These are phyloP conservation scores for Junco hyemalis DNA, from an alignment of 2,113 vertebrate species.

Conservation along the genomic window DNA sequence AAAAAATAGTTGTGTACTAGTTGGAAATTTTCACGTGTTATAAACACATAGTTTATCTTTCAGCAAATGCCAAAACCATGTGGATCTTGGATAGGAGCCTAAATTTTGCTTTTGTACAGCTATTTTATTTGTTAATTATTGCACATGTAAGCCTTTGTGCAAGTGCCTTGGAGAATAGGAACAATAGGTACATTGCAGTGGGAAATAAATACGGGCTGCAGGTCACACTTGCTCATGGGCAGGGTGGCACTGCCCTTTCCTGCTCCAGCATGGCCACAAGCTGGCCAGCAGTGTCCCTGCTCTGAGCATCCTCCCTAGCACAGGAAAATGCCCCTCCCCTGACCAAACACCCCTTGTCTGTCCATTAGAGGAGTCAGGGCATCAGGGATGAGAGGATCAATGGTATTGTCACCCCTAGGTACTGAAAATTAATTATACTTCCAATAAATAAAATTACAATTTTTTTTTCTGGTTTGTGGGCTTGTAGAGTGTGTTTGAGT, in stretches of 20 bases:
- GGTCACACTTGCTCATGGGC: background rate
- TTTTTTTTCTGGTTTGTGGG: slow-evolving; percentile 19
- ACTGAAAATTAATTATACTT: background rate
- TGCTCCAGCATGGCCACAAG: background rate
- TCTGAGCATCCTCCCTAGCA: background rate
- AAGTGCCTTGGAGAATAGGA: background rate
- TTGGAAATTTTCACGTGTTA: background rate
- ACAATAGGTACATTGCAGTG: background rate
- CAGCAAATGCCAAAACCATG: background rate
- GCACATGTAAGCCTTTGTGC: background rate
- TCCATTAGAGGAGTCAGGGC: rapidly evolving
- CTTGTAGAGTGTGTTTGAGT: background rate
- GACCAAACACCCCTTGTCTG: background rate
- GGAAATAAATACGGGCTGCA: background rate
- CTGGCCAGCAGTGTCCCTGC: background rate
- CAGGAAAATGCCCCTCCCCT: background rate
- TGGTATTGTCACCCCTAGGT: background rate
- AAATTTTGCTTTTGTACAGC: background rate
- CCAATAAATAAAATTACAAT: background rate
- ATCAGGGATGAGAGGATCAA: background rate
- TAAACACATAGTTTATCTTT: background rate
- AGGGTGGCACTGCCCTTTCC: background rate
- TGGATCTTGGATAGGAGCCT: background rate
- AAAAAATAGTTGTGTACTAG: background rate
- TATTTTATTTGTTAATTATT: background rate